These are phyloP conservation scores for Venturia canescens DNA, from an alignment of 1,140 invertebrate genomes.

Conservation along the genomic window DNA sequence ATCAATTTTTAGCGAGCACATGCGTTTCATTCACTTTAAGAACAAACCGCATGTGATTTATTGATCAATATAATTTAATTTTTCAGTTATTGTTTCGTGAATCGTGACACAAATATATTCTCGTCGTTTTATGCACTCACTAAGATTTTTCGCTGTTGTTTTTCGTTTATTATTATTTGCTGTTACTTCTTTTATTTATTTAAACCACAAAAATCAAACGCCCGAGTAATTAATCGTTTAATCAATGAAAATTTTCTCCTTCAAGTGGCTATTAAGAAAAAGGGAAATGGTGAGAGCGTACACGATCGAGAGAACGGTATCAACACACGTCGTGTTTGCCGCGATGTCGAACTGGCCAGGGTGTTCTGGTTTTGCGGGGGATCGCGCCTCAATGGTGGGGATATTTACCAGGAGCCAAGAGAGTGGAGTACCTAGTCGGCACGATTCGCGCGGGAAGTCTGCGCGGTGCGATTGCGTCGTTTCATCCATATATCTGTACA, in stretches of 20 bases:
- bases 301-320: slow-evolving; percentile 44
- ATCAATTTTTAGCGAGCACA: not conserved
- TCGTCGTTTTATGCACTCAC: not conserved
- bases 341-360: slow-evolving; percentile 73
- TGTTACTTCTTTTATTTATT: too few relatives aligned
- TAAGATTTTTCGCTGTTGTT: too few relatives aligned
- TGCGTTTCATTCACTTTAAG: slow-evolving; percentile 1
- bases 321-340: slow-evolving; percentile 68
- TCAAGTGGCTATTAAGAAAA: not conserved
- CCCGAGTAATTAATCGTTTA: not conserved
- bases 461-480: slow-evolving; percentile 60
- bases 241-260: not conserved
- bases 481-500: not conserved
- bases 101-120: not conserved
- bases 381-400: slow-evolving; percentile 55
- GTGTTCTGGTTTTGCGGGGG: slow-evolving; percentile 72
- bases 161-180: too few relatives aligned
- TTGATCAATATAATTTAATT: not conserved
- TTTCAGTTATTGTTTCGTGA: not conserved
- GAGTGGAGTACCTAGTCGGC: slow-evolving; percentile 49
- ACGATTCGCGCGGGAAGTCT: slow-evolving; percentile 70
- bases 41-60: not conserved
- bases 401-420: slow-evolving; percentile 25
- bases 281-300: slow-evolving; percentile 12
- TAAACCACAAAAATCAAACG: not conserved